phyloP scores from a whole-genome alignment of 2,888 invertebrate genomes.

The Epinotia bilunana region DNA sequence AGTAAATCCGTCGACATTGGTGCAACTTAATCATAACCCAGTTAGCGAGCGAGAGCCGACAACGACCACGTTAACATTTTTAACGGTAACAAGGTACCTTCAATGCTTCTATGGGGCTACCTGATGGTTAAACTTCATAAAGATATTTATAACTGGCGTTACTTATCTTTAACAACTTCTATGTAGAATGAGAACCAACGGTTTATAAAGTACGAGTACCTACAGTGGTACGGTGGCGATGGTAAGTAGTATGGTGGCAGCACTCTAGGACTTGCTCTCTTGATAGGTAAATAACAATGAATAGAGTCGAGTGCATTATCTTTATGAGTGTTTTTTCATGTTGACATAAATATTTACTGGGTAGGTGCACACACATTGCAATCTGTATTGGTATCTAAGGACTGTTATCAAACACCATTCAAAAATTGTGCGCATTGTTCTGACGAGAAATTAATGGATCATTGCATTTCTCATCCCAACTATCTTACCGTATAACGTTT shows the following conservation, averaged over 20 bases:
- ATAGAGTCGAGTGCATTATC: neutral
- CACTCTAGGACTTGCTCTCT: neutral
- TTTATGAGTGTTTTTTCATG: neutral
- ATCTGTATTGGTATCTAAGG: too few relatives aligned
- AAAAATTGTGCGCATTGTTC: too few relatives aligned
- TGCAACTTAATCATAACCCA: constrained; percentile 45
- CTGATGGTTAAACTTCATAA: constrained; percentile 20
- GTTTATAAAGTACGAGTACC: constrained; percentile 8
- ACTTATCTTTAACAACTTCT: constrained; percentile 22
- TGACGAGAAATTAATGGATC: too few relatives aligned
- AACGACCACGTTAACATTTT: constrained; percentile 43
- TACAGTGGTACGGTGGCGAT: neutral
- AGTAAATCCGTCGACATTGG: constrained; percentile 44
- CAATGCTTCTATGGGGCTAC: constrained; percentile 30
- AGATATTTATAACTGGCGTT: constrained; percentile 1
- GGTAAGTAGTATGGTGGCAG: neutral
- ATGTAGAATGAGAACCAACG: constrained; percentile 10
- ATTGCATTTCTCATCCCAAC: too few relatives aligned
- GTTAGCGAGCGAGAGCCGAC: constrained; percentile 37
- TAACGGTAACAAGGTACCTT: constrained; percentile 40
- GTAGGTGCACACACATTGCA: too few relatives aligned
- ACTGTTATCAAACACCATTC: too few relatives aligned
- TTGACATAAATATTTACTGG: neutral
- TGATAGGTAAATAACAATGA: neutral
- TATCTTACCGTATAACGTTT: too few relatives aligned